A percentile compares a stretch with the other conserved stretches of the same genome.
These are phyloP conservation scores for Oncorhynchus kisutch DNA, from an alignment of 2,113 vertebrate genomes.

Conservation along the genomic window DNA sequence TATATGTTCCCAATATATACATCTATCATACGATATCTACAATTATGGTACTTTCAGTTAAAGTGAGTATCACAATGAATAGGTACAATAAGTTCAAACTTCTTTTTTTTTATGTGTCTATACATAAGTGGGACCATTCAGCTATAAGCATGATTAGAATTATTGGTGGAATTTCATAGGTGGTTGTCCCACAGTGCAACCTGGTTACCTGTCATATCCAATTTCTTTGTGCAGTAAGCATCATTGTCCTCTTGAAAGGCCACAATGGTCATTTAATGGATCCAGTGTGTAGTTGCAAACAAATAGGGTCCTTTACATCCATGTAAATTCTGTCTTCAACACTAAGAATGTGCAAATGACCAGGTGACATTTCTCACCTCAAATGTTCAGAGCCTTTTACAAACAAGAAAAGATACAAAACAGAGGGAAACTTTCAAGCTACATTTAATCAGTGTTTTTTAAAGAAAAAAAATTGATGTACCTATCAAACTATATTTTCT, in stretches of 20 bases:
- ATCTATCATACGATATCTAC: no score
- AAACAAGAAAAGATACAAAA: constrained; percentile 6
- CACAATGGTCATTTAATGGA: constrained; percentile 48
- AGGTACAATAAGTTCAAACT: neutral
- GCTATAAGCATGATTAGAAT: neutral
- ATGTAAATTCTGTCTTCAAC: neutral
- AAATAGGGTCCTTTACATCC: constrained; percentile 12
- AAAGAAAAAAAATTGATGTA: constrained; percentile 39
- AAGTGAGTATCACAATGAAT: no score
- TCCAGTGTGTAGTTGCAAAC: neutral
- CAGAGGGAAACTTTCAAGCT: constrained; percentile 28
- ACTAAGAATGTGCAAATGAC: neutral
- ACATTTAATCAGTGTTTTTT: constrained; percentile 46
- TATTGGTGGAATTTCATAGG: neutral
- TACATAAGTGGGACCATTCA: no score
- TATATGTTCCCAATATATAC: neutral
- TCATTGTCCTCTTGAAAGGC: constrained; percentile 54
- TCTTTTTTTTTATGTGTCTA: no score
- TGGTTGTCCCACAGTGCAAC: neutral
- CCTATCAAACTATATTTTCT: constrained; percentile 51
- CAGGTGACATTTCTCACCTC: neutral
- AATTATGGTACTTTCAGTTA: neutral
- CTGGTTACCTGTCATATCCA: neutral
- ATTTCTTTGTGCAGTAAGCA: constrained; percentile 20
- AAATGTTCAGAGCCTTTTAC: neutral